Conservation (phyloP, 30 jellyfish, hydroid and myxozoan genomes). For the Aurelia coerulea region DNA sequence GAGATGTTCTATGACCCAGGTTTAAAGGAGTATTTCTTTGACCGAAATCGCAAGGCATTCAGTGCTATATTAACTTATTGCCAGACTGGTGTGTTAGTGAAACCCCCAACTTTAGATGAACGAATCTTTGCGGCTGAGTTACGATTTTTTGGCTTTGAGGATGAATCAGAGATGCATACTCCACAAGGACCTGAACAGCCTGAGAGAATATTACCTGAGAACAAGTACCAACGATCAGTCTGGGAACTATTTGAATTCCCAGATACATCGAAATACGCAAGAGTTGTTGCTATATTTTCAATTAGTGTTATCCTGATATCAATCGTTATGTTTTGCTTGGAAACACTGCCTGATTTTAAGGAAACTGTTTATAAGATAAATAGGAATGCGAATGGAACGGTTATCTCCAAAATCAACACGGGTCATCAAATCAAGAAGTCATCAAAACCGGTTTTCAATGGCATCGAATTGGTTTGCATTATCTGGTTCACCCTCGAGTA, state of each 20-base stretch:
- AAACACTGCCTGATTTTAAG: conserved; percentile 91
- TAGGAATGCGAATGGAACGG: conserved; percentile 75
- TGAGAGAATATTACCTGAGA: conserved; percentile 66
- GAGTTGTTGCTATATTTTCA: conserved; percentile 87
- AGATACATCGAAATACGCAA: conserved; percentile 82
- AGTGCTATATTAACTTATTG: conserved; percentile 94
- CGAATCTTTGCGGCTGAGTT: conserved; percentile 94
- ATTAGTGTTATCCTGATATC: conserved; percentile 84
- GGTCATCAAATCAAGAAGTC: conserved; percentile 62
- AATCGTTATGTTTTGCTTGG: conserved; percentile 92
- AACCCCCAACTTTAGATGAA: conserved; percentile 93
- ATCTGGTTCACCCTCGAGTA: conserved; percentile 94
- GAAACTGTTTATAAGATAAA: conserved; percentile 47
- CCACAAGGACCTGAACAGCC: conserved; percentile 71
- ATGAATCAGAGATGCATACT: conserved; percentile 82
- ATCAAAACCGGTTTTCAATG: conserved; percentile 65
- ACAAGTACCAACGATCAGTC: conserved; percentile 55
- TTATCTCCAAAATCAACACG: conserved; percentile 37
- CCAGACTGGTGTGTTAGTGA: conserved; percentile 89
- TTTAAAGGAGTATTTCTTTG: conserved; percentile 86
- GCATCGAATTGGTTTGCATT: conserved; percentile 78
- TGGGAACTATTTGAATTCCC: conserved; percentile 96
- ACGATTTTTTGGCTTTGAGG: conserved; percentile 96
- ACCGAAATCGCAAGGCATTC: conserved; percentile 93
- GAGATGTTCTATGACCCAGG: conserved; percentile 80